Conservation (phyloP, 2,113 vertebrate species). For the Gallinago undulata region DNA sequence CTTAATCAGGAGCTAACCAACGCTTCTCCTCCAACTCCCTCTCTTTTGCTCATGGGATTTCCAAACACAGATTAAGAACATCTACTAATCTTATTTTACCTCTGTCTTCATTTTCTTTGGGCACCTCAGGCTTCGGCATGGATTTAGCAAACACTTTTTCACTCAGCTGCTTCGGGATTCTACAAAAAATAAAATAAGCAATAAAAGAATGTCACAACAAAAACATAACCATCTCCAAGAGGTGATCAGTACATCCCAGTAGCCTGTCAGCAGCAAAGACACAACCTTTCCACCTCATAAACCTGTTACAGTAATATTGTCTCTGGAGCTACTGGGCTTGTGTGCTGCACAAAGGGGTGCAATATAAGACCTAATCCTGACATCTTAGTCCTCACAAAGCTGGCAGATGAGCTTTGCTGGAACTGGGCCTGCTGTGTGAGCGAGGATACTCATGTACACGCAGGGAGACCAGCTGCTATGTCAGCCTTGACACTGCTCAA, state of each 20-base stretch:
- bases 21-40: fast-evolving
- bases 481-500: background rate
- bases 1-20: background rate
- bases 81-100: conserved; percentile 68
- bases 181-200: conserved; percentile 60
- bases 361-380: background rate
- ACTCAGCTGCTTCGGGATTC: conserved; percentile 89
- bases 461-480: fast-evolving
- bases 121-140: conserved; percentile 60
- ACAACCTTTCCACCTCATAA: background rate
- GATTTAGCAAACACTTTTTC: conserved; percentile 81
- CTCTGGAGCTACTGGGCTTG: background rate
- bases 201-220: background rate
- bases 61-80: background rate
- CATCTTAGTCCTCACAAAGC: background rate
- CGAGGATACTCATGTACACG: background rate
- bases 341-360: background rate
- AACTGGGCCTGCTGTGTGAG: background rate
- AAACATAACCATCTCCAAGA: background rate
- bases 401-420: background rate
- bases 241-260: background rate
- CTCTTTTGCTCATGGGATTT: background rate
- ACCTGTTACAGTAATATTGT: background rate
- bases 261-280: background rate
- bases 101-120: conserved; percentile 61